Evolutionary conservation across 2,888 invertebrate species (phyloP), one percentile per base, ranked within the genome.

Genomic region (Euclidia mi): DNA sequence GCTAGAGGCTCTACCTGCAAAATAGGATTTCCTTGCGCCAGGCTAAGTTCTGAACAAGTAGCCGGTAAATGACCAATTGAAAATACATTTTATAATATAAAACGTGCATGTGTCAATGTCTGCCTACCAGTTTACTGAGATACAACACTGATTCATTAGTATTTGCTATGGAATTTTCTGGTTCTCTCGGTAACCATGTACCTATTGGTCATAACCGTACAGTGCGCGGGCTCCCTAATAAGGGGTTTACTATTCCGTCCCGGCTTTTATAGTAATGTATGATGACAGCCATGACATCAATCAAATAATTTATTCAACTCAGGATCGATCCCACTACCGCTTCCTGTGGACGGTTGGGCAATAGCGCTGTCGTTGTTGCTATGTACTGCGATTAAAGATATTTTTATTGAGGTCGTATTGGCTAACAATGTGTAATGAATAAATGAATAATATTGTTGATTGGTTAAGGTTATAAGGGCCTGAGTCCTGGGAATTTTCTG

Each of bases 251-350:
- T 71, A 81, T 83, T 84, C 82, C 59, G 61, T 55, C 67, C 73
- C 75, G 81, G 82, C 78, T 81, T 80, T 77, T 75, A 78, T 79
- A 81, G 74, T 79, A 74, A 85, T 76, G 68, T 79, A 82, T 69
- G 81, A 71, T 67, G 85, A 85, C 83, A 84, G 71, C 51, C 55
- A 70, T 80, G 83, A 84, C 88, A 86, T 85, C 79, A 81, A 82
- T 84, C 83, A 82, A 78, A 85, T 89, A 78, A 82, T 69, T 65
- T 82, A 92, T 92, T 91, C 92, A 72, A 69, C 80, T 91, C 92
- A 92, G 90, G 90, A 73, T 84, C 84, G 81, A 89, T 89, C 81
- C 81, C 83, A 88, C 91, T 91, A 87, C 91, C 91, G 91, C 84
- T 92, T 92, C 92, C 92, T 90, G 91, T 66, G 79, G 48, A 66